Percentiles rank a stretch among this genome's conserved stretches.
phyloP scores from a whole-genome alignment of 2,113 vertebrate species.

The Paracanthobrama guichenoti region DNA sequence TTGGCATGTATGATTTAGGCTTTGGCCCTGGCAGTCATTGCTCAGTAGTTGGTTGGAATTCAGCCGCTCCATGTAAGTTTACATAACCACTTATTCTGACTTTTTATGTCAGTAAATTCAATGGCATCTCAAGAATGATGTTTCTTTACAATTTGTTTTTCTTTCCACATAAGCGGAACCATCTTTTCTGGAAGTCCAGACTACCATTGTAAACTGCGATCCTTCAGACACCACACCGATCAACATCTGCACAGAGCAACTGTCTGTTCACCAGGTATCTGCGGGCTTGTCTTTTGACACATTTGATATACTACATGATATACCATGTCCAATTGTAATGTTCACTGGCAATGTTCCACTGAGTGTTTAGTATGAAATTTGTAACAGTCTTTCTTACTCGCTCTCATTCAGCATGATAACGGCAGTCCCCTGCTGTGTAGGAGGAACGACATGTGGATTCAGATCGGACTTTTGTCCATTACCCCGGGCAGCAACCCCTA shows the following conservation, averaged over 20 bases:
- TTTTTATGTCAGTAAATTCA: neutral
- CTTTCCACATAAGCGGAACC: neutral
- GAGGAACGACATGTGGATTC: neutral
- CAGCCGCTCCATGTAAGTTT: neutral
- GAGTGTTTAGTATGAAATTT: neutral
- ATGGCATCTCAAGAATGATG: neutral
- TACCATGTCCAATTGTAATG: neutral
- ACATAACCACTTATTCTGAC: neutral
- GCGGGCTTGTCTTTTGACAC: neutral
- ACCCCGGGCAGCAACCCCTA: neutral
- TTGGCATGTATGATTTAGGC: neutral
- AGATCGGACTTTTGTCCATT: constrained; percentile 10
- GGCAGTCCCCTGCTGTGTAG: constrained; percentile 11
- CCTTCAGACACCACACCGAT: too few species aligned
- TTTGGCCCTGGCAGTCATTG: constrained; percentile 1
- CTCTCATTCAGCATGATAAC: neutral
- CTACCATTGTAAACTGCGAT: constrained; percentile 10
- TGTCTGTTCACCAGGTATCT: neutral
- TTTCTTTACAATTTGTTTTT: neutral
- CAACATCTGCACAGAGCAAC: neutral
- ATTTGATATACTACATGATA: neutral
- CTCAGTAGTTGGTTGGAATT: neutral
- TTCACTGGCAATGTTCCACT: neutral
- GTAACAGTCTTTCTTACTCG: neutral
- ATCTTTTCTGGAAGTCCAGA: neutral